Base-by-base conservation (phyloP, 2,797 vertebrate genomes). In the Echeneis naucrates region DNA sequence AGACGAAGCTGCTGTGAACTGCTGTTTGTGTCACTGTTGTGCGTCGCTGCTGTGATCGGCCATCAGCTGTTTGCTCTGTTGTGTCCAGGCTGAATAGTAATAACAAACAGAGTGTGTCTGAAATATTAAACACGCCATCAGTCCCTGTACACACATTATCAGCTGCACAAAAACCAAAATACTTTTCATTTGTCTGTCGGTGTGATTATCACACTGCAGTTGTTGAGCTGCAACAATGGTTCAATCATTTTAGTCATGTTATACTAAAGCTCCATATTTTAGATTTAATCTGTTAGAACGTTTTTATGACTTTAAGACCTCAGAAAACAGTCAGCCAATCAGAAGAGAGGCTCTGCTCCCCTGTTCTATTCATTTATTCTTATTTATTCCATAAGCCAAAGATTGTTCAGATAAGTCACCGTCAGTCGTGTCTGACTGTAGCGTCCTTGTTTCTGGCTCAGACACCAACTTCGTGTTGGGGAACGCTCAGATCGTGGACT, bases 381-480 rank as follows among this genome's bases (percentile, higher is more conserved):
- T 7, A 12, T 24, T 7, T 13, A 24, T 24, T 24, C 24, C 5
- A 55, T 50, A 3, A 26, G 16, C 2, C 13, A 26, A 14, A 13
- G 7, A 24, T 26, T 14, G 4, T 32, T 7, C 12, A 37, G 6
- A 1, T 53, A 8, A 16, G 0, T 27, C 53, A 17, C 1, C 17
- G 11, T 2, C 19, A 30, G 6, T 5, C 7, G 8, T 23, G 21
- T 32, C 0, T 23, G 57, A 10, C 0, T 24, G 2, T 72, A 51
- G 75, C 38, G 4, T 26, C 0, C 7, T 55, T 7, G 1, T 51
- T n/a, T 60, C 55, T 70, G 42, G 53, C 2, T 38, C 95, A 98
- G 97, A 99, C 87, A 98, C 97, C 30, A 99, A 98, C 87, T 98
- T 99, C 84, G 97, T 98, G 68, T 89, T 99, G 95, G 97, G 97